Conservation (phyloP, 2,113 vertebrate species). For the Haemorhous mexicanus region DNA sequence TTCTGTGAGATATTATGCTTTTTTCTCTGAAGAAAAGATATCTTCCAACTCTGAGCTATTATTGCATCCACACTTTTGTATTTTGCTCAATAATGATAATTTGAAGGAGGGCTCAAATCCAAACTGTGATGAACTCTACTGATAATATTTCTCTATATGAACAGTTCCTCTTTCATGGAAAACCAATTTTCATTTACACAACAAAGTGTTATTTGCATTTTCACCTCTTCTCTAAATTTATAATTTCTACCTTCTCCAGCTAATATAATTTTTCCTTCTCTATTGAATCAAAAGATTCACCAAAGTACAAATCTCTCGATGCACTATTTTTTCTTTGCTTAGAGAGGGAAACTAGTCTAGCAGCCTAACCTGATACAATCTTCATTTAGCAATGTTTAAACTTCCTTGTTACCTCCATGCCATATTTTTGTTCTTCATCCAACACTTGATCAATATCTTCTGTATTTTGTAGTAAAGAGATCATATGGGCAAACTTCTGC, state of each 20-base stretch:
- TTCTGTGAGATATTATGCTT: neutral
- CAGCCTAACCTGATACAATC: neutral
- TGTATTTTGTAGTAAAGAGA: neutral
- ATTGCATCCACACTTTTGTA: neutral
- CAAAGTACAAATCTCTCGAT: neutral
- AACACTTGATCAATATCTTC: neutral
- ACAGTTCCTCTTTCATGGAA: neutral
- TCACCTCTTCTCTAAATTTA: neutral
- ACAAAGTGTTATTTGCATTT: neutral
- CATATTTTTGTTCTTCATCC: neutral
- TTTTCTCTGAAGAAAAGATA: neutral
- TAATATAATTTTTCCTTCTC: neutral
- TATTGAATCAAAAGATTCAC: neutral
- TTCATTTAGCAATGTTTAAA: neutral
- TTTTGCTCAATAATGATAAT: neutral
- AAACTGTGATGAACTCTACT: neutral
- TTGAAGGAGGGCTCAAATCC: neutral
- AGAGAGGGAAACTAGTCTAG: neutral
- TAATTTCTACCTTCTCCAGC: neutral
- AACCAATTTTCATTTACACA: neutral
- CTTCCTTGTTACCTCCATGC: neutral
- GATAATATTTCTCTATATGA: neutral
- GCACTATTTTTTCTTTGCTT: neutral
- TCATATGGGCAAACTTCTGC: neutral
- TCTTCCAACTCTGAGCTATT: neutral